Evolutionary conservation across 1,140 invertebrate genomes (phyloP).

Genomic region (Drosophila gunungcola): DNA sequence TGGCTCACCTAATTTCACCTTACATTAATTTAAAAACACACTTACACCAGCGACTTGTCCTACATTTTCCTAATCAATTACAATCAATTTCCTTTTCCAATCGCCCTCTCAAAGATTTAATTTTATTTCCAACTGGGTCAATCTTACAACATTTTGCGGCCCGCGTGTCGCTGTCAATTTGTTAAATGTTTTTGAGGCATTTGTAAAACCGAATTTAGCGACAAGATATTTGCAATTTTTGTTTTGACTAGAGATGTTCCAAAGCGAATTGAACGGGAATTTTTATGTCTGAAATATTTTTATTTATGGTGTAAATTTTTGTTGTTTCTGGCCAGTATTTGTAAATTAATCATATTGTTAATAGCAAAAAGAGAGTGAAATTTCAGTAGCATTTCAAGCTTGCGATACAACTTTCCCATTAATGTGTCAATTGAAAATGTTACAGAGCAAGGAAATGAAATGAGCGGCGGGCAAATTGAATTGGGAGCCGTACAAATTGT

Average conservation of each 20-base stretch:
- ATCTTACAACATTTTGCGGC: slow-evolving; percentile 30
- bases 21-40: slow-evolving; percentile 18
- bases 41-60: slow-evolving; percentile 16
- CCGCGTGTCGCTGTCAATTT: slow-evolving; percentile 68
- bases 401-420: slow-evolving; percentile 14
- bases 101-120: slow-evolving; percentile 47
- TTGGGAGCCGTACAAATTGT: slow-evolving; percentile 21
- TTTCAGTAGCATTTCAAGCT: background rate
- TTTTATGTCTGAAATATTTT: slow-evolving; percentile 54
- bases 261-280: slow-evolving; percentile 60
- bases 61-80: slow-evolving; percentile 49
- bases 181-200: slow-evolving; percentile 71
- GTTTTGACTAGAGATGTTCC: slow-evolving; percentile 51
- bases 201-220: slow-evolving; percentile 53
- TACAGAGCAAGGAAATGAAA: slow-evolving; percentile 12
- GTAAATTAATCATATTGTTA: slow-evolving; percentile 64
- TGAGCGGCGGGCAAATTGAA: slow-evolving; percentile 22
- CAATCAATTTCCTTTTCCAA: slow-evolving; percentile 49
- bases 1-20: slow-evolving; percentile 15
- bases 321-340: slow-evolving; percentile 21
- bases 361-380: slow-evolving; percentile 32
- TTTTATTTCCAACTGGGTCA: slow-evolving; percentile 50
- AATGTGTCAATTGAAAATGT: slow-evolving; percentile 34
- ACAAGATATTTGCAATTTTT: slow-evolving; percentile 55
- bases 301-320: slow-evolving; percentile 47